Conservation (phyloP, 2,888 invertebrate species). For the Ptychoptera contaminata region DNA sequence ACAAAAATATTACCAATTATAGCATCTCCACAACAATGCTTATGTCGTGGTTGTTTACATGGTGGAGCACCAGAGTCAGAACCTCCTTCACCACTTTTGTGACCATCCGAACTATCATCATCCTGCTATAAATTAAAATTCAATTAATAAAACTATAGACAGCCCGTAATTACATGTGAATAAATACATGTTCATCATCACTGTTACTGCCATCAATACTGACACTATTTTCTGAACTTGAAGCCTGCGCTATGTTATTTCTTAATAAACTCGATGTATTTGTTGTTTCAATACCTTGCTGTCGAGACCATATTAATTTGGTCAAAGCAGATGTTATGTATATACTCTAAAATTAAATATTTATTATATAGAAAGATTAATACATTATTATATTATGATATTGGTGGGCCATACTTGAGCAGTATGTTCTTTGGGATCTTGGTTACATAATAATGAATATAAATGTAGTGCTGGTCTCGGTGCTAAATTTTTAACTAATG, state of each 20-base stretch:
- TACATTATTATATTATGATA: background rate
- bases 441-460: conserved; percentile 67
- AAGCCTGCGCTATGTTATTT: conserved; percentile 35
- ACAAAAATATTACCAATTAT: conserved; percentile 15
- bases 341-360: conserved; percentile 46
- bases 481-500: conserved; percentile 78
- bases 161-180: conserved; percentile 9
- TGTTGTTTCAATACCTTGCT: conserved; percentile 25
- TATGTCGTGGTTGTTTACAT: conserved; percentile 34
- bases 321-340: conserved; percentile 79
- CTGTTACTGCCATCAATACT: conserved; percentile 69
- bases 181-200: conserved; percentile 47
- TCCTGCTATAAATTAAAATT: conserved; percentile 16
- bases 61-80: conserved; percentile 33
- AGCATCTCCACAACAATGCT: conserved; percentile 24
- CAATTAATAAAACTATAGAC: conserved; percentile 13
- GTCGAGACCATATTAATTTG: conserved; percentile 67
- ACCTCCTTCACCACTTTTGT: conserved; percentile 32
- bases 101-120: conserved; percentile 42
- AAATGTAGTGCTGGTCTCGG: conserved; percentile 78
- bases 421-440: conserved; percentile 83
- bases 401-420: conserved; percentile 49
- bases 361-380: background rate
- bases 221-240: conserved; percentile 64
- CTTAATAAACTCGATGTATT: conserved; percentile 29